Conservation (phyloP, 2,113 vertebrate species). For the Thinocorus orbignyianus region DNA sequence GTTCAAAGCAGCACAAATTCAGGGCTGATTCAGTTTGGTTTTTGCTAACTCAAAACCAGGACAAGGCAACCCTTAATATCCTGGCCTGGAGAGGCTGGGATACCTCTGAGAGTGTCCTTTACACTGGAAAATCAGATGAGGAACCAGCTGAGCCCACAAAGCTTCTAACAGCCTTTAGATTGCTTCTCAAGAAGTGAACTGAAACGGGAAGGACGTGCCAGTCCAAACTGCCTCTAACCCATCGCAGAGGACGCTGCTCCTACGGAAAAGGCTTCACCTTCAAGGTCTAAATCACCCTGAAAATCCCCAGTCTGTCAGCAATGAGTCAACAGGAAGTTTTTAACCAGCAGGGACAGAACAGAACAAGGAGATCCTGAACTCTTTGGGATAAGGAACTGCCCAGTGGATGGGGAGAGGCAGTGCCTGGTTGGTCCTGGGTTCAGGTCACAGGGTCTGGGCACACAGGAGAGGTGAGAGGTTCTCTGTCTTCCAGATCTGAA, state of each 20-base stretch:
- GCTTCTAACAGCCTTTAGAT: background rate
- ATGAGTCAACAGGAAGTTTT: constrained; percentile 27
- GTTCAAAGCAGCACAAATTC: background rate
- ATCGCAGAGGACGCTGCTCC: background rate
- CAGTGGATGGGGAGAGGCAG: background rate
- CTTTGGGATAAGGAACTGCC: background rate
- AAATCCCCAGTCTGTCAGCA: background rate
- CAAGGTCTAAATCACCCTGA: background rate
- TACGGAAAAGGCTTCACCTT: background rate
- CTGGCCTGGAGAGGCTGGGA: background rate
- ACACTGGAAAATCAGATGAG: background rate
- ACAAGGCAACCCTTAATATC: background rate
- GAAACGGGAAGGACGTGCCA: background rate
- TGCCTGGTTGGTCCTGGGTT: background rate
- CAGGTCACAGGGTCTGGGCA: background rate
- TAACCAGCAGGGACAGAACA: background rate
- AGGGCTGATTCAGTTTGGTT: background rate
- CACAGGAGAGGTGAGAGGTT: background rate
- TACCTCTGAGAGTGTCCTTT: background rate
- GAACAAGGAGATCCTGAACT: background rate
- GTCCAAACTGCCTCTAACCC: background rate
- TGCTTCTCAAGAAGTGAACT: background rate
- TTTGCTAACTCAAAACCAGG: accelerated
- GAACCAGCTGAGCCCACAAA: background rate
- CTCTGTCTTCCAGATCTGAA: background rate